Evolutionary conservation across 2,888 invertebrate species (phyloP).

Genomic region (Cheilosia pagana): DNA sequence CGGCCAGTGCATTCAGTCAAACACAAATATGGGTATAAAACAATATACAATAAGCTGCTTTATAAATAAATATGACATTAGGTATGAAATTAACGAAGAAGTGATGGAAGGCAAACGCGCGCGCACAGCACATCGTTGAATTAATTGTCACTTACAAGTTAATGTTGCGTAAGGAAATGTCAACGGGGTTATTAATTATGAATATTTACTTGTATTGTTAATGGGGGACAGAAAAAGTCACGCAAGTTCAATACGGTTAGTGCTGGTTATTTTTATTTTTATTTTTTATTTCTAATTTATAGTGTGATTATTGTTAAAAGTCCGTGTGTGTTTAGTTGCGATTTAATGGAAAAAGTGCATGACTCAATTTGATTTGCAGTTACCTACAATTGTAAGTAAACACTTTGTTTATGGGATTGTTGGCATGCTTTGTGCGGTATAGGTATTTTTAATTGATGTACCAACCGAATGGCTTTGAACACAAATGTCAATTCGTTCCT

Average conservation of each 20-base stretch:
- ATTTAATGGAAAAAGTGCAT: not conserved
- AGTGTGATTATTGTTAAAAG: not conserved
- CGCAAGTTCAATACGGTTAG: constrained; percentile 41
- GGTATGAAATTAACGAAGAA: constrained; percentile 44
- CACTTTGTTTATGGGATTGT: too few relatives aligned
- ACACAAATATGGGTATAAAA: constrained; percentile 5
- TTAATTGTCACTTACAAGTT: constrained; percentile 35
- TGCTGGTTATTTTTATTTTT: not conserved
- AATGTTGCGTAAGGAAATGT: constrained; percentile 63
- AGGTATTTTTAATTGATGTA: too few relatives aligned
- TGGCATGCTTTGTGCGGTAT: too few relatives aligned
- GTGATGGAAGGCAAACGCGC: constrained; percentile 38
- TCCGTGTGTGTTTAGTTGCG: not conserved
- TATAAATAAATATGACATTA: constrained; percentile 56
- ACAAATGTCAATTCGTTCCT: too few relatives aligned
- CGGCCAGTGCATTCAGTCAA: constrained; percentile 4
- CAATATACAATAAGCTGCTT: constrained; percentile 41
- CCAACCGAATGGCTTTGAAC: too few relatives aligned
- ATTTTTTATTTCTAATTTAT: not conserved
- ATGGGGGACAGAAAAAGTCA: constrained; percentile 30
- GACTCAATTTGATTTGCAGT: not conserved
- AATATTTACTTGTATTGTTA: constrained; percentile 53
- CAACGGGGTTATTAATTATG: constrained; percentile 63
- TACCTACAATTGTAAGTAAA: too few relatives aligned
- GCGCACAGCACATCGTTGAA: constrained; percentile 38